Evolutionary conservation across 2,113 vertebrate genomes (phyloP).

Genomic region (Perccottus glenii): DNA sequence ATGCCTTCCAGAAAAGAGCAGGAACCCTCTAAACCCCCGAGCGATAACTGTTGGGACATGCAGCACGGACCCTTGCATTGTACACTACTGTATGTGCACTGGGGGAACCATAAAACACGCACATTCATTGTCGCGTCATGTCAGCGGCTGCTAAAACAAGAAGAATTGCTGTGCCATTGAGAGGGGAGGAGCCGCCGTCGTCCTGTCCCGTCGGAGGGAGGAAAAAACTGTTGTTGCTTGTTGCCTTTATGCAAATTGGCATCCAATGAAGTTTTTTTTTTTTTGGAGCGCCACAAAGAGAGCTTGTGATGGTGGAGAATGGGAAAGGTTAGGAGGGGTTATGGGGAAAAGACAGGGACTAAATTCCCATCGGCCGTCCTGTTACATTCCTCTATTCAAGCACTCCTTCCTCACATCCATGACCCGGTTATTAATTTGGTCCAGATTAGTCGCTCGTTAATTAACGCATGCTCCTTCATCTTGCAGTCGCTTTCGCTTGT

Average conservation of each 20-base stretch:
- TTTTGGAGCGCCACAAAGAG: slow-evolving; percentile 69
- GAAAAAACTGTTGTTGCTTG: neutral
- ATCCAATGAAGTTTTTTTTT: slow-evolving; percentile 68
- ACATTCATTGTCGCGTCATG: slow-evolving; percentile 13
- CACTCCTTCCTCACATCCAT: slow-evolving; percentile 52
- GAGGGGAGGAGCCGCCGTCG: neutral
- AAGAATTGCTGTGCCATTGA: neutral
- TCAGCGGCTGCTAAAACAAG: neutral
- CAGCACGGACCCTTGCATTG: neutral
- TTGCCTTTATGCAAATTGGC: slow-evolving; percentile 82
- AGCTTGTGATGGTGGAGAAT: slow-evolving; percentile 65
- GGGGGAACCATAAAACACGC: slow-evolving; percentile 4
- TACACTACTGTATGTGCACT: slow-evolving; percentile 9
- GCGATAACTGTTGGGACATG: neutral
- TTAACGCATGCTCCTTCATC: slow-evolving; percentile 49
- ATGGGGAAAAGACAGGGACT: slow-evolving; percentile 76
- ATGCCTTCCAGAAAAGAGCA: neutral
- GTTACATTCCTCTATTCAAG: slow-evolving; percentile 58
- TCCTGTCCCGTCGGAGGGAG: neutral
- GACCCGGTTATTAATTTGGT: slow-evolving; percentile 72
- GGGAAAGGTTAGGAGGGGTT: slow-evolving; percentile 64
- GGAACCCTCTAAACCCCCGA: neutral
- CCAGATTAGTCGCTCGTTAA: slow-evolving; percentile 70
- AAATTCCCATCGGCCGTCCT: slow-evolving; percentile 76
- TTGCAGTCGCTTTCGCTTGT: slow-evolving; percentile 40